These are phyloP conservation scores for Drosophila seclusa DNA, from an alignment of 2,888 invertebrate species.

Conservation along the genomic window DNA sequence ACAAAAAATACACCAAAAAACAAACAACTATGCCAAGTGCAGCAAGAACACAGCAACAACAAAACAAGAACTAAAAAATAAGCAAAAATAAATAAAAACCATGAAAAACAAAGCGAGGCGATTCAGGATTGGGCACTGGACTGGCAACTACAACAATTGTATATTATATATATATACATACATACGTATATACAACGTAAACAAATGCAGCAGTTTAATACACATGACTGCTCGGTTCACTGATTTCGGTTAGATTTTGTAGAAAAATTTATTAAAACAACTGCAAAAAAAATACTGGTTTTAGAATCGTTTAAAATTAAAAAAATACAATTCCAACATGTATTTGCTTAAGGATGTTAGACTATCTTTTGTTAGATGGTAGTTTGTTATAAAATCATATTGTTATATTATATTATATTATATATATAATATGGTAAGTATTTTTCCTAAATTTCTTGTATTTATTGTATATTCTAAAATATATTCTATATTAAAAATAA, in stretches of 20 bases:
- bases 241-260: background rate
- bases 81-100: background rate
- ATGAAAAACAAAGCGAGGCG: conserved; percentile 21
- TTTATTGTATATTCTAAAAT: background rate
- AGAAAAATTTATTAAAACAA: background rate
- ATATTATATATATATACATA: conserved; percentile 3
- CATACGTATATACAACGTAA: conserved; percentile 5
- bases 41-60: conserved; percentile 10
- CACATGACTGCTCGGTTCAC: background rate
- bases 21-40: conserved; percentile 25
- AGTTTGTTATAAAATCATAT: background rate
- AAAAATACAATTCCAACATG: background rate
- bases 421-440: background rate
- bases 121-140: conserved; percentile 27
- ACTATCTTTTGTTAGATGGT: background rate
- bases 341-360: background rate
- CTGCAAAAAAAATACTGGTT: background rate
- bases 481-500: background rate
- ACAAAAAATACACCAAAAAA: conserved; percentile 48
- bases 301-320: background rate
- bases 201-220: background rate
- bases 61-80: conserved; percentile 26
- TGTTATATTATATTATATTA: background rate
- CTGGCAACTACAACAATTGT: conserved; percentile 34
- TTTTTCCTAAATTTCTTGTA: background rate